Percentiles rank a stretch among this genome's conserved stretches.
These are phyloP conservation scores for Melanargia galathea DNA, from an alignment of 2,888 invertebrate species.

Conservation along the genomic window DNA sequence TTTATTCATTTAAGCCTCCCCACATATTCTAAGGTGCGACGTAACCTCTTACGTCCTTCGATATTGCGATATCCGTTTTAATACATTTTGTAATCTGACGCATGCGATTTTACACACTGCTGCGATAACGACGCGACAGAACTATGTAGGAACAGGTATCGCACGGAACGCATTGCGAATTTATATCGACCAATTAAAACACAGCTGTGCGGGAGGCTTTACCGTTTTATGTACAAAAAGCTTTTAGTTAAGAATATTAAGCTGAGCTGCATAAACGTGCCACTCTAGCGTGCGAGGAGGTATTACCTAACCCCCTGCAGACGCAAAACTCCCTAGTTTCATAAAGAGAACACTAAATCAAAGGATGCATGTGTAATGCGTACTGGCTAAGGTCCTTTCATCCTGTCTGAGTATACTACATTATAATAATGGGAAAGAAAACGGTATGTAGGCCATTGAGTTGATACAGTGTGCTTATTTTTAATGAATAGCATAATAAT, in stretches of 20 bases:
- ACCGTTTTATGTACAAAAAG: neutral
- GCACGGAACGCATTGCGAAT: too few relatives aligned
- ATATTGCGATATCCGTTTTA: too few relatives aligned
- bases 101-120: too few relatives aligned
- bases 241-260: conserved; percentile 14
- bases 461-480: neutral
- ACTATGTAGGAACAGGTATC: too few relatives aligned
- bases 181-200: too few relatives aligned
- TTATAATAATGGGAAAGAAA: conserved; percentile 6
- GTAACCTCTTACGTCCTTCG: too few relatives aligned
- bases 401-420: conserved; percentile 17
- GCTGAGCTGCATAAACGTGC: conserved; percentile 1
- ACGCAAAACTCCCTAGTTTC: conserved; percentile 2
- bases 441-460: neutral
- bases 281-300: conserved; percentile 10
- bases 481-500: neutral
- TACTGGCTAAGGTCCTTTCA: conserved; percentile 6
- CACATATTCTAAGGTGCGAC: too few relatives aligned
- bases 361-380: conserved; percentile 29
- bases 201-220: too few relatives aligned
- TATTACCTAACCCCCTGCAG: conserved; percentile 14
- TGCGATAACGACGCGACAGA: too few relatives aligned
- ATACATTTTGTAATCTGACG: too few relatives aligned
- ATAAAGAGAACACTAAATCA: conserved; percentile 28
- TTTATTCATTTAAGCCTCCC: too few relatives aligned